Conservation (phyloP, 2,888 invertebrate genomes). For the Andricus curvator region DNA sequence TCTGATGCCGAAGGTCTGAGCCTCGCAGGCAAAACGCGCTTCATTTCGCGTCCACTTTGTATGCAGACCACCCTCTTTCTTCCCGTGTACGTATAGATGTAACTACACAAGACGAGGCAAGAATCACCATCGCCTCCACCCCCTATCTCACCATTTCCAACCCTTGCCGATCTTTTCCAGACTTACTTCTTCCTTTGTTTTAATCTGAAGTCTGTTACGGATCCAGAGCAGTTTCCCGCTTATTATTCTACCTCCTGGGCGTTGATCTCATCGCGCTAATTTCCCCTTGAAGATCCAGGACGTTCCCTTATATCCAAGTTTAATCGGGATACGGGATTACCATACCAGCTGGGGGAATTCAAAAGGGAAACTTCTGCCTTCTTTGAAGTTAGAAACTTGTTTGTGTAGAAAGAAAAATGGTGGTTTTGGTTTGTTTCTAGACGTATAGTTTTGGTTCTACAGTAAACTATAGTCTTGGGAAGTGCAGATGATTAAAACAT, state of each 20-base stretch:
- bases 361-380: background rate
- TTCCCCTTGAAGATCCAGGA: slow-evolving; percentile 21
- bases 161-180: slow-evolving; percentile 45
- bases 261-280: slow-evolving; percentile 37
- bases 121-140: slow-evolving; percentile 28
- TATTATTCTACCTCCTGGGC: slow-evolving; percentile 23
- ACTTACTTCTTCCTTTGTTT: slow-evolving; percentile 50
- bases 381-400: background rate
- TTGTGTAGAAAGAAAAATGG: background rate
- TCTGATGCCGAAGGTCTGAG: slow-evolving; percentile 62
- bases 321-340: slow-evolving; percentile 20
- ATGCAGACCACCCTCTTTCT: slow-evolving; percentile 70
- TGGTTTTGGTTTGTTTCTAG: background rate
- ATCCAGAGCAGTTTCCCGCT: slow-evolving; percentile 1
- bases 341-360: background rate
- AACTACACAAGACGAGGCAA: slow-evolving; percentile 48
- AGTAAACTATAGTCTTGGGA: background rate
- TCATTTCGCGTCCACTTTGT: slow-evolving; percentile 77
- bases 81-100: slow-evolving; percentile 45
- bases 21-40: slow-evolving; percentile 62
- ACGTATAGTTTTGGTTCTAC: background rate
- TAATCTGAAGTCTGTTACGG: slow-evolving; percentile 42
- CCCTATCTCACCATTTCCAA: slow-evolving; percentile 41
- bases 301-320: slow-evolving; percentile 36
- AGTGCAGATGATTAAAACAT: background rate